Conservation (phyloP, 1,140 invertebrate species). For the Whitmania pigra region DNA sequence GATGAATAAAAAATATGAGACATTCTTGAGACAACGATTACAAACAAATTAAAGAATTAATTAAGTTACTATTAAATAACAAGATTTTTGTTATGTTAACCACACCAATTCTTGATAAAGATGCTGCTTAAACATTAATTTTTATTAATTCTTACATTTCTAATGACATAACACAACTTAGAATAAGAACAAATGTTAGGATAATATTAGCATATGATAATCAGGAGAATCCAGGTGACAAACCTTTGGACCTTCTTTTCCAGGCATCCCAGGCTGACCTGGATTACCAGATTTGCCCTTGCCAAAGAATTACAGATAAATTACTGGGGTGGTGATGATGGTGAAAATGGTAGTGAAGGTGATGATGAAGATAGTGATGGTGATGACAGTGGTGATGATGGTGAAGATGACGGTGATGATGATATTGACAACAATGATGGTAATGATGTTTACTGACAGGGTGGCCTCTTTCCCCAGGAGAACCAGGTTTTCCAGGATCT, state of each 20-base stretch:
- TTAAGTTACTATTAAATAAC: not conserved
- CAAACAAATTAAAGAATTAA: too few species aligned
- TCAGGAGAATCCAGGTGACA: not conserved
- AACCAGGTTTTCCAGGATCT: conserved; percentile 8
- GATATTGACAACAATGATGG: not conserved
- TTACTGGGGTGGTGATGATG: not conserved
- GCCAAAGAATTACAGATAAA: not conserved
- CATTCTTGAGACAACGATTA: too few species aligned
- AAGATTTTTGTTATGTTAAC: not conserved
- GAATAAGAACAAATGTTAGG: not conserved
- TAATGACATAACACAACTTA: too few species aligned
- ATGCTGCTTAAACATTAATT: not conserved
- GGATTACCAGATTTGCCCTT: not conserved
- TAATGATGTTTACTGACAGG: conserved; percentile 4
- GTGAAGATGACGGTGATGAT: not conserved
- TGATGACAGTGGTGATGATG: not conserved
- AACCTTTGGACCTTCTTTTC: not conserved
- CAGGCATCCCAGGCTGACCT: not conserved
- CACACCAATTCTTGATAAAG: not conserved
- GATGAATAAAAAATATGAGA: too few species aligned
- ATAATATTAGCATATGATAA: not conserved
- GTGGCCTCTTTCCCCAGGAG: not conserved
- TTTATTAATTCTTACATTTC: not conserved
- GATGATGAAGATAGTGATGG: not conserved
- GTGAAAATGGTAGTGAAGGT: not conserved